Evolutionary conservation across 2,113 vertebrate genomes (phyloP).

Genomic region (Ameiurus melas): DNA sequence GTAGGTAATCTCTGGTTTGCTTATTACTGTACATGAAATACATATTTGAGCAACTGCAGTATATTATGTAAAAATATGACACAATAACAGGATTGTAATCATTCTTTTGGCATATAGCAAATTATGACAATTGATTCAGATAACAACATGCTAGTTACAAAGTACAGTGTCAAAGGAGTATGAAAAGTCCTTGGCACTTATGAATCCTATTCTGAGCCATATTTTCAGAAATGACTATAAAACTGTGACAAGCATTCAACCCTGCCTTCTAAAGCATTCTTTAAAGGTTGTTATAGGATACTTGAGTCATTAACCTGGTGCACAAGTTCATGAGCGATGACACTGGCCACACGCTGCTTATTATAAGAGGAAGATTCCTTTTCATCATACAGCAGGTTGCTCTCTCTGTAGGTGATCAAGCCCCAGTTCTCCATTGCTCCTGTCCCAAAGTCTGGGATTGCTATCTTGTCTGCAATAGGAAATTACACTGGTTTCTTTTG

Average conservation of each 20-base stretch:
- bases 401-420: constrained; percentile 93
- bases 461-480: constrained; percentile 85
- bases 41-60: not conserved
- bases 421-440: constrained; percentile 99
- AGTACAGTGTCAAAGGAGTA: not conserved
- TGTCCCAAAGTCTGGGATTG: constrained; percentile 97
- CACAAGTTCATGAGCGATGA: constrained; percentile 91
- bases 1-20: not conserved
- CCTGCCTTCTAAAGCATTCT: not conserved
- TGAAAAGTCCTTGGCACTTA: not conserved
- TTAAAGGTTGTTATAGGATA: not conserved
- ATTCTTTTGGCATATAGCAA: not conserved
- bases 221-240: not conserved
- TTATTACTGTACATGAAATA: not conserved
- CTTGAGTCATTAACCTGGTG: constrained; percentile 82
- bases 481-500: not conserved
- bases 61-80: not conserved
- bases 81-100: not conserved
- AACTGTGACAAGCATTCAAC: not conserved
- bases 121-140: not conserved
- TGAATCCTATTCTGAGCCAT: not conserved
- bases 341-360: constrained; percentile 87
- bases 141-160: not conserved
- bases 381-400: constrained; percentile 88
- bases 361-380: constrained; percentile 84